Evolutionary conservation across 2,888 invertebrate genomes (phyloP), one percentile per base, ranked within the genome.

Genomic region (Leptinotarsa peninsularis): DNA sequence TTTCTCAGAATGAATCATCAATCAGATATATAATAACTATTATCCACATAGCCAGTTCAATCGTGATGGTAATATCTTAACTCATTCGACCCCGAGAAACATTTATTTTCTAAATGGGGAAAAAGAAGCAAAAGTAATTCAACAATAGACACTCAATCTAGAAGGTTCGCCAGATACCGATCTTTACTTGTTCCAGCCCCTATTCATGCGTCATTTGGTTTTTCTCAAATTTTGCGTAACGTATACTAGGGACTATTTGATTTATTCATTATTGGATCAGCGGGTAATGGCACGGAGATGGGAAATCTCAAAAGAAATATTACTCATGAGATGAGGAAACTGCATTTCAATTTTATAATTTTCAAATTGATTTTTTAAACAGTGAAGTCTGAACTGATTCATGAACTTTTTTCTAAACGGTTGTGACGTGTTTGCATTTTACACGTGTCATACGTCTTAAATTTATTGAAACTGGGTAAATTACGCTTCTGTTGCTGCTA

Each of bases 101-200:
- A 78, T 78, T 76, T 74, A 75, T 71, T 72, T 70, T 67, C 49
- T n/a, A 73, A 69, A 71, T 71, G 68, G 78, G 75, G 80, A 77
- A 79, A 78, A 68, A 63, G 75, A 66, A 77, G 76, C 75, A 54
- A 77, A 80, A 79, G 79, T 80, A 80, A 80, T 81, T 80, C 79
- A 78, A 77, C 78, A 80, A 81, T 79, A 80, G 82, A 81, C 82
- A 82, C 81, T 81, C 82, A 82, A 82, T 83, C 79, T 79, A 75
- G 78, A 78, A 77, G 73, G 74, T 78, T 80, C 67, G 75, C 71
- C 63, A 78, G 83, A 83, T 83, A 83, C 76, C 70, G 73, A 83
- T 83, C 83, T 83, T 81, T 83, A 83, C 83, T 83, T 82, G 81
- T 81, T 82, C 79, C 56, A 73, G 75, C 80, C 82, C 82, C 82